Evolutionary conservation across 2,113 vertebrate genomes (phyloP).

Genomic region (Galemys pyrenaicus): DNA sequence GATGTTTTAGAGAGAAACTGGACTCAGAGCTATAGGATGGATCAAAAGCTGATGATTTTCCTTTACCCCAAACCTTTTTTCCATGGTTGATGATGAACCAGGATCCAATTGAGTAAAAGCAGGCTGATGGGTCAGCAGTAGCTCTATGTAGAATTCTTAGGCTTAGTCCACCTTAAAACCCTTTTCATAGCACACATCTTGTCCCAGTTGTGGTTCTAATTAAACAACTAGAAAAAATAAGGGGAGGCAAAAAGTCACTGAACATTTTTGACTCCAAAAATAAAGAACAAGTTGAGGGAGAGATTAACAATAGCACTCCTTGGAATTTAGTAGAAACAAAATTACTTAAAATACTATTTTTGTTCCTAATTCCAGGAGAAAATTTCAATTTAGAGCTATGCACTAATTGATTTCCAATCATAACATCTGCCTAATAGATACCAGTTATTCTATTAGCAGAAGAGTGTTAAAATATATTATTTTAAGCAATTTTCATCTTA

Average conservation of each 20-base stretch:
- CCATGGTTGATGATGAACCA: neutral
- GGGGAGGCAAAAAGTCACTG: too few species aligned
- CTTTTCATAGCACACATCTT: neutral
- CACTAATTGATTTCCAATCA: neutral
- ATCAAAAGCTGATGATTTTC: neutral
- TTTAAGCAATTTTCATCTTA: slow-evolving; percentile 38
- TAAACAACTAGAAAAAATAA: neutral
- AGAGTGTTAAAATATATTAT: neutral
- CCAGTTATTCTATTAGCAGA: slow-evolving; percentile 5
- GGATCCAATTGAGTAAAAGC: neutral
- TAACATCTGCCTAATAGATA: slow-evolving; percentile 39
- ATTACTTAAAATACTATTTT: slow-evolving; percentile 41
- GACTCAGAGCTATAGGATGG: neutral
- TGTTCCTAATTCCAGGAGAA: neutral
- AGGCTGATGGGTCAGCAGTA: neutral
- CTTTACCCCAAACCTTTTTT: neutral
- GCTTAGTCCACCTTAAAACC: neutral
- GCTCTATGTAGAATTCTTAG: neutral
- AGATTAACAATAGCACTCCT: neutral
- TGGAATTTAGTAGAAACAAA: slow-evolving; percentile 48
- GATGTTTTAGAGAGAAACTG: neutral
- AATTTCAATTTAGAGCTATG: neutral
- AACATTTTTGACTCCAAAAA: neutral
- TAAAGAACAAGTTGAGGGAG: neutral
- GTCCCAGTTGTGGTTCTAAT: neutral